Conservation (phyloP, 37 sponge, comb jelly and placozoan genomes). For the Chondrilla cf. caribensis region DNA sequence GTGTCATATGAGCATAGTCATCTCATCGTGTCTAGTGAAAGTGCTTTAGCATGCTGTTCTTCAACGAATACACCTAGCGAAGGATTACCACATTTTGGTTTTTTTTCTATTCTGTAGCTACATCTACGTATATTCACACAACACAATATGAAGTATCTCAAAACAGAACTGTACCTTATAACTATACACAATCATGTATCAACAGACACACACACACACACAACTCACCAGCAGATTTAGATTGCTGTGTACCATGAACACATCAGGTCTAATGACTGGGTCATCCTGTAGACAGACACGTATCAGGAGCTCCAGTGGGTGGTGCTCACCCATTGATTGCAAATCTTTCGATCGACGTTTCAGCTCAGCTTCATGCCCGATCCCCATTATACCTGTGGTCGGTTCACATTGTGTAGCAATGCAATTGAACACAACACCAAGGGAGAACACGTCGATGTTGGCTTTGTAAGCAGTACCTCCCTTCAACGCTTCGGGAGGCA, state of each 20-base stretch:
- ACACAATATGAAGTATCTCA: too few relatives aligned
- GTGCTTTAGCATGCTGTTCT: too few relatives aligned
- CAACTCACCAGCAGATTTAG: background rate
- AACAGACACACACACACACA: too few relatives aligned
- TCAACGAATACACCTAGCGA: too few relatives aligned
- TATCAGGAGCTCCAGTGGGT: background rate
- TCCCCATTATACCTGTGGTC: background rate
- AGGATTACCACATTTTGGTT: too few relatives aligned
- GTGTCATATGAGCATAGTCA: too few relatives aligned
- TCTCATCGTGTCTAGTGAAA: too few relatives aligned
- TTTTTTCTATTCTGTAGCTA: too few relatives aligned
- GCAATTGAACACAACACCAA: background rate
- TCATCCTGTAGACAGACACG: background rate
- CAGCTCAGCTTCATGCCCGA: background rate
- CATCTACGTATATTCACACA: too few relatives aligned
- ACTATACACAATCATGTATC: too few relatives aligned
- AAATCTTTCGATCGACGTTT: background rate
- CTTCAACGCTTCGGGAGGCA: conserved; percentile 21
- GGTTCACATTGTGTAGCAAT: background rate
- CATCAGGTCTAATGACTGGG: background rate
- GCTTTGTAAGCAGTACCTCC: background rate
- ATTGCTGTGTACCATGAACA: background rate
- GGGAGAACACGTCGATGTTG: conserved; percentile 16
- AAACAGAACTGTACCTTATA: too few relatives aligned
- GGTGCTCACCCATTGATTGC: background rate